Percentiles rank a stretch among this genome's conserved stretches.
These are phyloP conservation scores for Nannospalax galili DNA, from an alignment of 2,113 vertebrate species.

Conservation along the genomic window DNA sequence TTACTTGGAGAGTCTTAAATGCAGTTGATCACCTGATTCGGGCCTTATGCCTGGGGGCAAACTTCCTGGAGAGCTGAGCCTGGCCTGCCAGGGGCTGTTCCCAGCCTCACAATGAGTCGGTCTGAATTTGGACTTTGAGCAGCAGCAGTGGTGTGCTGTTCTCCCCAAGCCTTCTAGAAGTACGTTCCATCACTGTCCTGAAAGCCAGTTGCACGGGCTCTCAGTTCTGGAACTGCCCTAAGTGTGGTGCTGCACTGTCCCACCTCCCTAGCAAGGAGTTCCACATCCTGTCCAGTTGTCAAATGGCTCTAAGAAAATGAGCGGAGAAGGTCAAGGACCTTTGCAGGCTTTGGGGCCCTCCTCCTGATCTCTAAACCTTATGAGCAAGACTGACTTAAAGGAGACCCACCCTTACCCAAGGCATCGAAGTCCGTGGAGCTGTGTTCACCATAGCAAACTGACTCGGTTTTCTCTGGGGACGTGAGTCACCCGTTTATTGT, in stretches of 20 bases:
- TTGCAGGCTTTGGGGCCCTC: not conserved
- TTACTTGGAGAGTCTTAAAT: too few relatives aligned
- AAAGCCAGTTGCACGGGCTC: not conserved
- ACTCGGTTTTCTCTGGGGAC: not conserved
- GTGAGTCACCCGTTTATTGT: not conserved
- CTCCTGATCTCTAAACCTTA: not conserved
- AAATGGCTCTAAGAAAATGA: not conserved
- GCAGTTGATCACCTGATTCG: too few relatives aligned
- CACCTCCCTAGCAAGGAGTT: not conserved
- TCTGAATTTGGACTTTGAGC: too few relatives aligned
- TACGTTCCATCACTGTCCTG: not conserved
- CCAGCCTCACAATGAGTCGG: not conserved
- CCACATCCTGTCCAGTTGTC: too few relatives aligned
- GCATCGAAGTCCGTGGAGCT: not conserved
- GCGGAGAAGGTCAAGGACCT: not conserved
- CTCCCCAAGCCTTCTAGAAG: too few relatives aligned
- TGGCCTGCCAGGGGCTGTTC: not conserved
- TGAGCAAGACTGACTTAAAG: fast-evolving
- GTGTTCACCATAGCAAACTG: not conserved
- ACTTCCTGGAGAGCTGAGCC: not conserved
- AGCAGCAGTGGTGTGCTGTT: not conserved
- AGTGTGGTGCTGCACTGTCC: fast-evolving
- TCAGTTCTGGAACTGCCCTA: fast-evolving
- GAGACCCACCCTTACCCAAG: not conserved
- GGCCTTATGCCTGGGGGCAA: not conserved